Evolutionary conservation across 2,113 vertebrate species (phyloP).

Genomic region (Probosciger aterrimus): DNA sequence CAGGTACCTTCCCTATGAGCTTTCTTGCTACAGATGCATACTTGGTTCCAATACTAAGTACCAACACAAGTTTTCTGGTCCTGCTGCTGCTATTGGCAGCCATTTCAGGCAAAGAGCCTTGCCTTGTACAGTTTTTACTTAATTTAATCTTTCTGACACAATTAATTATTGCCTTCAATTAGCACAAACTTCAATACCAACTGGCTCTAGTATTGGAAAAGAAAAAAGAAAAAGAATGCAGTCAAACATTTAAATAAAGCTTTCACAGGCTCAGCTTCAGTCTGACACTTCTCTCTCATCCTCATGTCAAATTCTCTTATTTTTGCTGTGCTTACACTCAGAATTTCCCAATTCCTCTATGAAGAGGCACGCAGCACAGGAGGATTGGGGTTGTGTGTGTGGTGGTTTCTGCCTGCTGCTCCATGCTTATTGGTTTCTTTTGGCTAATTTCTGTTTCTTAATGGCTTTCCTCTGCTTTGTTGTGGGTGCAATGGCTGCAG

Average conservation of each 20-base stretch:
- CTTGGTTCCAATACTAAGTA: background rate
- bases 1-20: background rate
- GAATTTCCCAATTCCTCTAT: background rate
- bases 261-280: background rate
- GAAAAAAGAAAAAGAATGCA: background rate
- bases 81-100: background rate
- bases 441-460: background rate
- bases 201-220: background rate
- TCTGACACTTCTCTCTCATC: background rate
- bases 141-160: background rate
- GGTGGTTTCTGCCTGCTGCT: background rate
- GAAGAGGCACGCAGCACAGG: background rate
- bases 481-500: background rate
- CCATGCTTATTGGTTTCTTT: rapidly evolving
- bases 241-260: background rate
- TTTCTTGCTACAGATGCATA: rapidly evolving
- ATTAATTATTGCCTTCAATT: background rate
- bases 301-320: background rate
- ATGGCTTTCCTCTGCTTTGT: background rate
- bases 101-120: background rate
- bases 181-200: background rate
- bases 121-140: background rate
- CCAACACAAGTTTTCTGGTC: background rate
- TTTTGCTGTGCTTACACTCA: rapidly evolving
- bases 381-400: background rate